Evolutionary conservation across 2,888 invertebrate species (phyloP).

Genomic region (Tupiocoris notatus): DNA sequence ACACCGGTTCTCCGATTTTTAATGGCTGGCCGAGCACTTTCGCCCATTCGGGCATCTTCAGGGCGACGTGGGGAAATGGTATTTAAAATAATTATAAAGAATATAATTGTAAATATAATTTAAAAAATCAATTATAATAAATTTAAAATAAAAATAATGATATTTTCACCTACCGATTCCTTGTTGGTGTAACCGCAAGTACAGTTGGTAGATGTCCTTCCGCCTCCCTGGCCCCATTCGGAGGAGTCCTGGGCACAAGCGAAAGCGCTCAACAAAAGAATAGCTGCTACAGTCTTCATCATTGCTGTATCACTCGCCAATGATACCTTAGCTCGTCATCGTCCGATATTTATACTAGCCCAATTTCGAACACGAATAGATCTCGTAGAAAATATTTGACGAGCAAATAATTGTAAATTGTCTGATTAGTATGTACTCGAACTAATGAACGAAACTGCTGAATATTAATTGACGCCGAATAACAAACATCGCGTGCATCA

Average conservation of each 20-base stretch:
- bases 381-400: background rate
- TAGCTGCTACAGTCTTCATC: constrained; percentile 9
- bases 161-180: background rate
- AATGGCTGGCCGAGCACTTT: no score
- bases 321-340: background rate
- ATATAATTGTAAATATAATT: no score
- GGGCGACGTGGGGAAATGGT: no score
- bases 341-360: background rate
- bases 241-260: constrained; percentile 14
- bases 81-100: no score
- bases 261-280: background rate
- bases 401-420: background rate
- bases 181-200: constrained; percentile 35
- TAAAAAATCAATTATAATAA: no score
- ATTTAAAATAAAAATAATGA: no score
- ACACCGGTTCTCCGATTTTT: no score
- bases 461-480: no score
- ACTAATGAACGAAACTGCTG: background rate
- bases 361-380: background rate
- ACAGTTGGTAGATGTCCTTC: constrained; percentile 23
- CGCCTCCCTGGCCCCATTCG: constrained; percentile 20
- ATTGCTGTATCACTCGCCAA: background rate
- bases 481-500: no score
- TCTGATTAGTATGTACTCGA: background rate
- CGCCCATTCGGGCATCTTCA: no score